A percentile compares a stretch with the other conserved stretches of the same genome.
phyloP scores from a whole-genome alignment of 1,140 invertebrate genomes.

The Drosophila mauritiana region DNA sequence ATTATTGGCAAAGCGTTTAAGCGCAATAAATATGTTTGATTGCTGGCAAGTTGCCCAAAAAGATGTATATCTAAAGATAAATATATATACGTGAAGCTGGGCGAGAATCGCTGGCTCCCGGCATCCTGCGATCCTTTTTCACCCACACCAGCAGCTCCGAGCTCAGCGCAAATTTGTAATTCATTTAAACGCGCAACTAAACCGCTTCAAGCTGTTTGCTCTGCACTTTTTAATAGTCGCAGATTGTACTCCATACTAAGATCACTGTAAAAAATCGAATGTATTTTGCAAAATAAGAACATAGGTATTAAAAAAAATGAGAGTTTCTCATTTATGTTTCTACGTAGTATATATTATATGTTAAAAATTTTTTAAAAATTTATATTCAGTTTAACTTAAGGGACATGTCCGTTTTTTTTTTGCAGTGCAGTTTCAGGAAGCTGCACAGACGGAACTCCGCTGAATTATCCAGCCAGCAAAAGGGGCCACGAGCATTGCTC shows the following conservation, averaged over 20 bases:
- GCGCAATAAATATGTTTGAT: conserved; percentile 79
- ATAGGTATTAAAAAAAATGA: too few species aligned
- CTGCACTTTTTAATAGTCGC: conserved; percentile 66
- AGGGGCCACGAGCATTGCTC: conserved; percentile 16
- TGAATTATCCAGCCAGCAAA: conserved; percentile 29
- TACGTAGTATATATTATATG: too few species aligned
- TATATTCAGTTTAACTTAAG: too few species aligned
- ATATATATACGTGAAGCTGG: conserved; percentile 10
- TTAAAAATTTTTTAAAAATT: too few species aligned
- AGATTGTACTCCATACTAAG: conserved; percentile 22
- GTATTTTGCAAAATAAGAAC: too few species aligned
- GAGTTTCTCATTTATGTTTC: too few species aligned
- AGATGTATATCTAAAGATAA: conserved; percentile 22
- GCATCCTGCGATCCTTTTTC: conserved; percentile 10
- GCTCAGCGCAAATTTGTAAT: conserved; percentile 58
- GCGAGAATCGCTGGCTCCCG: background rate
- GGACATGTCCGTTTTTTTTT: background rate
- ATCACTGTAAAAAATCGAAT: conserved; percentile 16
- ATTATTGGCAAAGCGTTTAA: conserved; percentile 80
- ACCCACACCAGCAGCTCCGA: conserved; percentile 17
- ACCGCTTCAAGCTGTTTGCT: conserved; percentile 63
- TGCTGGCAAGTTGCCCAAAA: conserved; percentile 67
- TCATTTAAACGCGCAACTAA: conserved; percentile 61
- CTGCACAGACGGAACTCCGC: conserved; percentile 11
- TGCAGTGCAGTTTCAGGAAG: conserved; percentile 19